Evolutionary conservation across 23 tunicate species (phyloP).

Genomic region (Trididemnum miniatum): DNA sequence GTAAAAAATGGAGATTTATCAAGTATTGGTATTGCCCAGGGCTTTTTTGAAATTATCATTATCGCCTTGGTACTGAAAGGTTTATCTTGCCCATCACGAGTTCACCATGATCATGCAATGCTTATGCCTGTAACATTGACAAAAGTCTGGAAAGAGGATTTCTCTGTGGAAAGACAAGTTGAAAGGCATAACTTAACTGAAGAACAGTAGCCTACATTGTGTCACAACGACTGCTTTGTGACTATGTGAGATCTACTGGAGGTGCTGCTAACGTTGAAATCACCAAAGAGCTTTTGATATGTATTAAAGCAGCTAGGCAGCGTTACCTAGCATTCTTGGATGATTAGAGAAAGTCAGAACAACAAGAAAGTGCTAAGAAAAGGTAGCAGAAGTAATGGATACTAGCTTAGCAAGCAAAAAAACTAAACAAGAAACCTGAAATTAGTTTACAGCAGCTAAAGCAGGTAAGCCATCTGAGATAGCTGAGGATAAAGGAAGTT

Average conservation of each 20-base stretch:
- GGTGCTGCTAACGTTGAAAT: background rate
- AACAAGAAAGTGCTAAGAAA: background rate
- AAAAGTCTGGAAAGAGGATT: constrained; percentile 21
- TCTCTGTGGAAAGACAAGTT: background rate
- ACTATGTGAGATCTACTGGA: background rate
- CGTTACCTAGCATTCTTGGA: constrained; percentile 10
- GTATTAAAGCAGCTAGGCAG: background rate
- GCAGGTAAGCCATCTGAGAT: background rate
- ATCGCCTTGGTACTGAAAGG: no score
- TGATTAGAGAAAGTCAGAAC: background rate
- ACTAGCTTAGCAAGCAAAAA: background rate
- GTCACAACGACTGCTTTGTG: background rate
- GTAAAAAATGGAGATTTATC: no score
- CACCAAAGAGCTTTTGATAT: background rate
- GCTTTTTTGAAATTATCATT: no score
- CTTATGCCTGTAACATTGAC: no score
- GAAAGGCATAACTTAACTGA: background rate
- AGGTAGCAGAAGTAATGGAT: background rate
- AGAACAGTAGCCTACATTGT: background rate
- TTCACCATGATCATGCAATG: no score
- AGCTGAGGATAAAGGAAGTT: background rate
- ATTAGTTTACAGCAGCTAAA: background rate
- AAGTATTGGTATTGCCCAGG: no score
- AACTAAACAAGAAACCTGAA: background rate
- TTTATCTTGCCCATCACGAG: no score